Evolutionary conservation across 2,797 vertebrate species (phyloP).

Genomic region (Typhlichthys eigenmanni): DNA sequence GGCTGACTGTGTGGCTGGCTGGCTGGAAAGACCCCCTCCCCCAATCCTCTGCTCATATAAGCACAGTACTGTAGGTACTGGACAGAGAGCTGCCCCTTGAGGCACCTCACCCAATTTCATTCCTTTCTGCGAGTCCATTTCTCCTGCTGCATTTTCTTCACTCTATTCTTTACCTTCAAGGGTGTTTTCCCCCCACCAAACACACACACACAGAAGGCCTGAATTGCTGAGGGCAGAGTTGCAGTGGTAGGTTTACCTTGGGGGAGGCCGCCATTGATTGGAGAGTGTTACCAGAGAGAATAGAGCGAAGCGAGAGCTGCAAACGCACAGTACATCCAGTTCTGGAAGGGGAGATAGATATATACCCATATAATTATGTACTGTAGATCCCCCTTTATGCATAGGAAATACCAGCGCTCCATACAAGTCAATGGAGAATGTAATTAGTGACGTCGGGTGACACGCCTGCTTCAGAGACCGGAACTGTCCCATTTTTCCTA

Average conservation of each 20-base stretch:
- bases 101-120: conserved; percentile 60
- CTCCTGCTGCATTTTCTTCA: conserved; percentile 14
- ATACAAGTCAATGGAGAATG: too few relatives aligned
- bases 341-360: background rate
- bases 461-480: too few relatives aligned
- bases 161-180: conserved; percentile 19
- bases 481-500: too few relatives aligned
- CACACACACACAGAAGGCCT: conserved; percentile 8
- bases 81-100: conserved; percentile 48
- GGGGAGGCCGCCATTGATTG: conserved; percentile 11
- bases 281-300: background rate
- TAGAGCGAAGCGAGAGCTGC: too few relatives aligned
- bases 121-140: conserved; percentile 11
- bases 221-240: conserved; percentile 5
- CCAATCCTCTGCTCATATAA: conserved; percentile 58
- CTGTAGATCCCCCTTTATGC: too few relatives aligned
- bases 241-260: background rate
- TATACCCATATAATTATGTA: too few relatives aligned
- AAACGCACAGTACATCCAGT: too few relatives aligned
- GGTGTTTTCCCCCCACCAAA: too few relatives aligned
- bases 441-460: too few relatives aligned
- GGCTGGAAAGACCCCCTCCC: too few relatives aligned
- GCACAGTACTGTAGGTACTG: conserved; percentile 47
- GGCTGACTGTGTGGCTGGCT: too few relatives aligned
- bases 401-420: too few relatives aligned